Evolutionary conservation across 92 coral and sea anemone species (phyloP).

Genomic region (Desmophyllum pertusum): DNA sequence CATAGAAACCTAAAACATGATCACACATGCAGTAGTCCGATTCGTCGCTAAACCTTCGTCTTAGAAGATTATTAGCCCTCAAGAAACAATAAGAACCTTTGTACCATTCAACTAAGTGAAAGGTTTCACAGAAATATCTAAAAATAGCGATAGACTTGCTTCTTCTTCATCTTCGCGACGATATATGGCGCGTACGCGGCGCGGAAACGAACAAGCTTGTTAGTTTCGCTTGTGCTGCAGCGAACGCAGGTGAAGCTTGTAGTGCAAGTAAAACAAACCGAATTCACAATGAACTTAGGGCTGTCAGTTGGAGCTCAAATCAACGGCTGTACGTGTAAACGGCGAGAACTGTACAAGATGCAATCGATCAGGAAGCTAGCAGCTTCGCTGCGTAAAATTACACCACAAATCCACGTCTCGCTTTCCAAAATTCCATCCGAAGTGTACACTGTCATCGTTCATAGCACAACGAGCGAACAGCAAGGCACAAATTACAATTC

Average conservation of each 20-base stretch:
- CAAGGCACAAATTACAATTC: conserved; percentile 1
- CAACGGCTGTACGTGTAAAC: conserved; percentile 9
- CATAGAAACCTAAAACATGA: conserved; percentile 28
- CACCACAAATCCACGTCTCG: conserved; percentile 24
- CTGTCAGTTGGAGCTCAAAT: conserved; percentile 9
- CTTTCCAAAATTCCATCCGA: conserved; percentile 6
- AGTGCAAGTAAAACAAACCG: neutral
- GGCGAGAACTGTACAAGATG: conserved; percentile 13
- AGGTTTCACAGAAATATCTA: neutral
- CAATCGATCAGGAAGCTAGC: conserved; percentile 44
- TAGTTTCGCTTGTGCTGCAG: conserved; percentile 22
- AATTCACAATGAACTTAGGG: neutral
- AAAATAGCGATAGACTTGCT: conserved; percentile 44
- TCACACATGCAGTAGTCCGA: conserved; percentile 2
- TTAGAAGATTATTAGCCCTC: conserved; percentile 21
- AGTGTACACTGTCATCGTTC: neutral
- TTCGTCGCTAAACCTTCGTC: neutral
- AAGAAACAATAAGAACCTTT: conserved; percentile 20
- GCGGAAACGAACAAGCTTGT: conserved; percentile 45
- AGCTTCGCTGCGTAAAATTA: conserved; percentile 19
- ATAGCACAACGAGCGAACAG: conserved; percentile 9
- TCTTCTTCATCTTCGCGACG: conserved; percentile 5
- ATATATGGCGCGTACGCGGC: conserved; percentile 31
- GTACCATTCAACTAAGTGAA: conserved; percentile 30
- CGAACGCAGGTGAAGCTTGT: neutral